Percentiles rank a stretch among this genome's conserved stretches.
These are phyloP conservation scores for Girardinus metallicus DNA, from an alignment of 2,797 vertebrate species.

Conservation along the genomic window DNA sequence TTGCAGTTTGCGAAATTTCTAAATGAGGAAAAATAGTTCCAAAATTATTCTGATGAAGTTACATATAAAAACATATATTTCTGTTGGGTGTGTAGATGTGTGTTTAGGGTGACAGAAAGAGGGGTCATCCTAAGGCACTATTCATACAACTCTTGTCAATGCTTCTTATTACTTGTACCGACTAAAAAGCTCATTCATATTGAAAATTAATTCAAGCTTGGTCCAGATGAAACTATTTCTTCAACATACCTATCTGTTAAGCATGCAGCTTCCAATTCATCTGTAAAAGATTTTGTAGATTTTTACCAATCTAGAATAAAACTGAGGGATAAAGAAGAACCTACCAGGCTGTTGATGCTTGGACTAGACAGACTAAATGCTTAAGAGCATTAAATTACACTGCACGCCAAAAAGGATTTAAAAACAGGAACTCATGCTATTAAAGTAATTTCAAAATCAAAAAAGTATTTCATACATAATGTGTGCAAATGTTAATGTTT, in stretches of 20 bases:
- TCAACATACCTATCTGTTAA: background rate
- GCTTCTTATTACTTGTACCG: background rate
- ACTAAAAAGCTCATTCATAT: background rate
- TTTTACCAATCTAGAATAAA: background rate
- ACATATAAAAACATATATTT: background rate
- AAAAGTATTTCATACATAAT: conserved; percentile 42
- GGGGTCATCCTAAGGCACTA: background rate
- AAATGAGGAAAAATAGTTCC: background rate
- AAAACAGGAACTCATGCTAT: conserved; percentile 37
- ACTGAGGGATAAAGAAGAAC: conserved; percentile 1
- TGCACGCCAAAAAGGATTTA: conserved; percentile 25
- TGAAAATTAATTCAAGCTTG: background rate
- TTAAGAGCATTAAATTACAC: conserved; percentile 21
- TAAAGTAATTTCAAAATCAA: conserved; percentile 37
- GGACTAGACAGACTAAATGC: background rate
- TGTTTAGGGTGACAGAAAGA: background rate
- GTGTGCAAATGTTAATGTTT: conserved; percentile 59
- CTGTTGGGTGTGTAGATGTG: background rate
- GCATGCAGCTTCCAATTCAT: background rate
- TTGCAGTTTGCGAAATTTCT: background rate
- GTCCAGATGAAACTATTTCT: background rate
- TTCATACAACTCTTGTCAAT: background rate
- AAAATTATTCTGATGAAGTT: background rate
- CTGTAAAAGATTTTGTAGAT: background rate
- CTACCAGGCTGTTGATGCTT: background rate